Conservation (phyloP, 1,140 invertebrate genomes). For the Caenorhabditis tropicalis region DNA sequence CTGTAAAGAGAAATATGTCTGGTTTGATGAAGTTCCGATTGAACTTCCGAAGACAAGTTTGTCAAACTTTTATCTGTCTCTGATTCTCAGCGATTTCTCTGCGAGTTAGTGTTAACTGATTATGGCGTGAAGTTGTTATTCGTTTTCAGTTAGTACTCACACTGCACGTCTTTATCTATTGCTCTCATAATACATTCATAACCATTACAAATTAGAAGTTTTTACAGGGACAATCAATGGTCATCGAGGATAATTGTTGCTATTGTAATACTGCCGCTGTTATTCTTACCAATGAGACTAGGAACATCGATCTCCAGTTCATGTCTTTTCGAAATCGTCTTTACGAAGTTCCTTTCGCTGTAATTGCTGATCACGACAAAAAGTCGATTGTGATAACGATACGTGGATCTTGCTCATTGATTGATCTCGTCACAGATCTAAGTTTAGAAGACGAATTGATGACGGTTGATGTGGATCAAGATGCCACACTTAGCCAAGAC, state of each 20-base stretch:
- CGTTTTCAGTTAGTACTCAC: neutral
- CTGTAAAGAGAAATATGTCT: neutral
- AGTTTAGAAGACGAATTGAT: constrained; percentile 62
- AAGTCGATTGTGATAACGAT: constrained; percentile 84
- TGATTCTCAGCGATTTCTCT: neutral
- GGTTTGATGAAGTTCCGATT: too few relatives aligned
- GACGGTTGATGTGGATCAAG: constrained; percentile 69
- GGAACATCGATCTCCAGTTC: constrained; percentile 83
- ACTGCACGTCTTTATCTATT: neutral
- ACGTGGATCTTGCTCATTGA: constrained; percentile 81
- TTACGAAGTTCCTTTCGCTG: constrained; percentile 86
- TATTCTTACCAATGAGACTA: constrained; percentile 79
- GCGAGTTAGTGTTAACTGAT: neutral
- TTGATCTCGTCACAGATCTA: constrained; percentile 82
- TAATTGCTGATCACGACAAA: constrained; percentile 83
- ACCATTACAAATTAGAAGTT: neutral
- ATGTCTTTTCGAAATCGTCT: constrained; percentile 86
- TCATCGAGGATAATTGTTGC: constrained; percentile 87
- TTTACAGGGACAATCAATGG: constrained; percentile 76
- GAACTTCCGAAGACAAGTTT: too few relatives aligned
- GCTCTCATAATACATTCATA: neutral
- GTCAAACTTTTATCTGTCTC: too few relatives aligned
- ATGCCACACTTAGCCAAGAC: constrained; percentile 63
- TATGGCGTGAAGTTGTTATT: neutral
- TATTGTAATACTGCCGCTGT: constrained; percentile 85